Evolutionary conservation across 2,888 invertebrate species (phyloP).

Genomic region (Tenthredo distinguenda): DNA sequence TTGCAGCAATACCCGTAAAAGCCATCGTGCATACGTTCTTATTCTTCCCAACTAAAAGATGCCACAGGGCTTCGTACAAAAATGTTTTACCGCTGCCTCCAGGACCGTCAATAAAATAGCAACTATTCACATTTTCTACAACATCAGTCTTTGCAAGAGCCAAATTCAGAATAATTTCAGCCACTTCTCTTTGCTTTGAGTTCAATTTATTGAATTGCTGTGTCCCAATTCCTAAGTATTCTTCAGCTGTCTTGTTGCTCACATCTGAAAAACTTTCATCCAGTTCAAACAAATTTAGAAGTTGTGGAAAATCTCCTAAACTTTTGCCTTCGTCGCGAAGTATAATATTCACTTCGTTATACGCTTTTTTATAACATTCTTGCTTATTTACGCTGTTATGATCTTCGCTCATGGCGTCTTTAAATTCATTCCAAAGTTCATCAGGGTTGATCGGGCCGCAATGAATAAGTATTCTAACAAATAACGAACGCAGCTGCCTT

Average conservation of each 20-base stretch:
- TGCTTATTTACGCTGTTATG: conserved; percentile 65
- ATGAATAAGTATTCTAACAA: background rate
- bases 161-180: conserved; percentile 44
- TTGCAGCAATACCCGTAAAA: conserved; percentile 59
- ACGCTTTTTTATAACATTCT: no score
- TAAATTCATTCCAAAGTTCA: background rate
- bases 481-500: background rate
- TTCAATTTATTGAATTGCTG: conserved; percentile 46
- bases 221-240: background rate
- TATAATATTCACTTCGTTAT: no score
- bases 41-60: conserved; percentile 51
- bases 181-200: conserved; percentile 55
- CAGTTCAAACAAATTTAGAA: background rate
- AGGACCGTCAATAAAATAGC: conserved; percentile 56
- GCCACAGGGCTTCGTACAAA: conserved; percentile 56
- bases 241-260: background rate
- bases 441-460: background rate
- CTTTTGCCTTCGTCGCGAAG: background rate
- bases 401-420: conserved; percentile 60
- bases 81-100: conserved; percentile 72
- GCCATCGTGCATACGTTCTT: conserved; percentile 55
- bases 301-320: background rate
- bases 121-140: background rate
- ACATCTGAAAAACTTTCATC: background rate
- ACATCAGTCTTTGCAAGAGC: background rate